Conservation (phyloP, 2,797 vertebrate species). For the Odontamblyopus lacepedii region DNA sequence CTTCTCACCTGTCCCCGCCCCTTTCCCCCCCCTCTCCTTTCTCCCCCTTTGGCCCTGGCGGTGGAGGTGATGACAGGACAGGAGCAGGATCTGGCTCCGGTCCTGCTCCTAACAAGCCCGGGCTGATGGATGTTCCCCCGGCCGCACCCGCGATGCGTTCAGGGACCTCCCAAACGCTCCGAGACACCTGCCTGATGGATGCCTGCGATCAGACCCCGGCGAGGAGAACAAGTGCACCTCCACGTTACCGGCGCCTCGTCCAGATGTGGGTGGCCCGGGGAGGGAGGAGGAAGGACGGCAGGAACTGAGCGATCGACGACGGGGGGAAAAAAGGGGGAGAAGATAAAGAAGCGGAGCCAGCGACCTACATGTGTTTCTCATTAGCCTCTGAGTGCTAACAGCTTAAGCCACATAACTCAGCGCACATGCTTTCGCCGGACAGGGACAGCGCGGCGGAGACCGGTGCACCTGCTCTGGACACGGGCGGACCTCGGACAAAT, state of each 20-base stretch:
- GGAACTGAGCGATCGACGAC: constrained; percentile 29
- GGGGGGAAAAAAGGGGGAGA: constrained; percentile 28
- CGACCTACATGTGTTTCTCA: constrained; percentile 90
- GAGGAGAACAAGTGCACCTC: constrained; percentile 79
- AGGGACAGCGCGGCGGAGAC: constrained; percentile 40
- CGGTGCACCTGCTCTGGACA: background rate
- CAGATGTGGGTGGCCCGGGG: constrained; percentile 90
- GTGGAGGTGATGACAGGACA: constrained; percentile 18
- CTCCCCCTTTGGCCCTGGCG: too few species aligned
- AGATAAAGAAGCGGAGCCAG: constrained; percentile 46
- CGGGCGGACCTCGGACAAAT: background rate
- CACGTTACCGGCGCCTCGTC: constrained; percentile 78
- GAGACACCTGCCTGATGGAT: constrained; percentile 71
- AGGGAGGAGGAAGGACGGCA: background rate
- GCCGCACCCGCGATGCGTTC: constrained; percentile 55
- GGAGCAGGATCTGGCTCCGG: constrained; percentile 50
- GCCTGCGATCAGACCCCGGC: constrained; percentile 58
- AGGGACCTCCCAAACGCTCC: constrained; percentile 40
- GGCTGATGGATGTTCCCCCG: constrained; percentile 59
- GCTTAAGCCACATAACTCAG: constrained; percentile 91
- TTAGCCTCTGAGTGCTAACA: constrained; percentile 88
- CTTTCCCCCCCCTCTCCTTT: too few species aligned
- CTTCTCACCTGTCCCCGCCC: background rate
- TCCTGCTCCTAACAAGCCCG: constrained; percentile 49
- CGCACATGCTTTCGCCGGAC: constrained; percentile 84